phyloP scores from a whole-genome alignment of 2,797 vertebrate species.

The Sebastiscus albofasciatus region DNA sequence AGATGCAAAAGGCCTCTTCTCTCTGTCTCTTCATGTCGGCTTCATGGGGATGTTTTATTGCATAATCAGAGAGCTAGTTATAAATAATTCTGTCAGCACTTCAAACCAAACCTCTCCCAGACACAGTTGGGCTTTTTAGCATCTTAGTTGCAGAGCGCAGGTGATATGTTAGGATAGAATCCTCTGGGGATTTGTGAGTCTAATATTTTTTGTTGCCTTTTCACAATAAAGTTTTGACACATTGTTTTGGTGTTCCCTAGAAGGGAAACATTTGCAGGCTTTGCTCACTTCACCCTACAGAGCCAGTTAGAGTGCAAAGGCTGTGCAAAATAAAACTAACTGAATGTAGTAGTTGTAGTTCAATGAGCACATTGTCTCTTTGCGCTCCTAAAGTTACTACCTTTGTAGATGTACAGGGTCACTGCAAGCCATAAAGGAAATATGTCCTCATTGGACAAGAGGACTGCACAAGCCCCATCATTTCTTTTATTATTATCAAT shows the following conservation, averaged over 20 bases:
- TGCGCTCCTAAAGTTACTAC: too few relatives aligned
- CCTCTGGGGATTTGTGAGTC: background rate
- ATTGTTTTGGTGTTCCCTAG: background rate
- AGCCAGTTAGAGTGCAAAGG: background rate
- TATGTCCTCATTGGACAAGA: background rate
- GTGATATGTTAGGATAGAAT: background rate
- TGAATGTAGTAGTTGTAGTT: background rate
- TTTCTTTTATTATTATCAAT: background rate
- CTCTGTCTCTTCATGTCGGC: constrained; percentile 56
- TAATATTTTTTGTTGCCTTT: background rate
- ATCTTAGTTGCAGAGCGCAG: constrained; percentile 3
- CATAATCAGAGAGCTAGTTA: constrained; percentile 58
- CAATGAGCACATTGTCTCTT: background rate
- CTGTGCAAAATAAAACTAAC: background rate
- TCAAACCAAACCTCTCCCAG: constrained; percentile 23
- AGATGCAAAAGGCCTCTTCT: constrained; percentile 53
- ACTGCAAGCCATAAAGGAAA: too few relatives aligned
- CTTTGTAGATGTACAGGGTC: too few relatives aligned
- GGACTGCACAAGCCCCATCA: background rate
- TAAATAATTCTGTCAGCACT: constrained; percentile 61
- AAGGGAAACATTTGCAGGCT: background rate
- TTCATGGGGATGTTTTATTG: constrained; percentile 51
- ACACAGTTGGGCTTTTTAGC: background rate
- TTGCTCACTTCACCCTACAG: background rate
- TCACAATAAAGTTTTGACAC: background rate